Evolutionary conservation across 2,797 vertebrate species (phyloP).

Genomic region (Periparus ater): DNA sequence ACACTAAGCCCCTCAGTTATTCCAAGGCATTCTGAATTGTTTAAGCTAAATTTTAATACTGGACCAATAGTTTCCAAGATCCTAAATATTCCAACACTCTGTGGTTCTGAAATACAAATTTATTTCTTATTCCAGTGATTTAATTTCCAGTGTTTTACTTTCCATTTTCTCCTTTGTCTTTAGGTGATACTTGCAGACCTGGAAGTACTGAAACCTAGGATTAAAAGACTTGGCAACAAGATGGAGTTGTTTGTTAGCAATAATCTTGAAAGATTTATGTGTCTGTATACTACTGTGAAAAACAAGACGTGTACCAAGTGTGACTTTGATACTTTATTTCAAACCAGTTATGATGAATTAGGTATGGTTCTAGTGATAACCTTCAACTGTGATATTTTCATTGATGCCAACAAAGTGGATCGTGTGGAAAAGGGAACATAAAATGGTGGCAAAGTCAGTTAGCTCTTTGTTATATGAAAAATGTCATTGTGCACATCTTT

Average conservation of each 20-base stretch:
- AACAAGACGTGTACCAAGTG: background rate
- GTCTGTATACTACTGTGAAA: background rate
- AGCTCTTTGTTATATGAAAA: background rate
- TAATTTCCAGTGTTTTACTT: background rate
- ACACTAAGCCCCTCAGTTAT: background rate
- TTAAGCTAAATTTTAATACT: background rate
- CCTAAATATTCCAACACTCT: background rate
- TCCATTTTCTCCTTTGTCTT: background rate
- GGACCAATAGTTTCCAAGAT: background rate
- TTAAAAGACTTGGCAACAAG: background rate
- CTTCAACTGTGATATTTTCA: background rate
- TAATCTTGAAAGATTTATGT: background rate
- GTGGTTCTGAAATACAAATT: background rate
- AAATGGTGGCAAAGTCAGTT: background rate
- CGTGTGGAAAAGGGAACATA: background rate
- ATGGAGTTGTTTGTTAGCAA: background rate
- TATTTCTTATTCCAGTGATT: background rate
- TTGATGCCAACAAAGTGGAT: background rate
- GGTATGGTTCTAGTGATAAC: background rate
- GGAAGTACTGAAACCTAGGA: background rate
- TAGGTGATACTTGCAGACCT: background rate
- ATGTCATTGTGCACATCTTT: background rate
- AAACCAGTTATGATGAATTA: constrained; percentile 31
- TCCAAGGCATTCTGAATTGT: background rate
- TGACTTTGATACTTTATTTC: constrained; percentile 35